A percentile compares a stretch with the other conserved stretches of the same genome.
Conservation (phyloP, 2,888 invertebrate genomes). For the Pimpla rufipes region DNA sequence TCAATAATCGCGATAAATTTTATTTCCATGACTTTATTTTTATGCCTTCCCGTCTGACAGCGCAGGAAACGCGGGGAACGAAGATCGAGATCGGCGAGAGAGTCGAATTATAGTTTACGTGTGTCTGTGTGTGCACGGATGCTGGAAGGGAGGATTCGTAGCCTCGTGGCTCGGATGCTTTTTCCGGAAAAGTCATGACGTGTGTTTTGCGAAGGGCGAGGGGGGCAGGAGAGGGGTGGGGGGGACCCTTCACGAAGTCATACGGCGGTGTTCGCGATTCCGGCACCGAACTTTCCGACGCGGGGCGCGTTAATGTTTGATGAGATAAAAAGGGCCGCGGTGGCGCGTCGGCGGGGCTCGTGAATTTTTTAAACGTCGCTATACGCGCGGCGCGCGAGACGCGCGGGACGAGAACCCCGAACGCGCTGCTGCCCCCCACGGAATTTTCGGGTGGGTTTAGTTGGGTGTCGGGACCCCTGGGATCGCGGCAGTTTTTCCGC, state of each 20-base stretch:
- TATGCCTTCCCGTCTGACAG: constrained; percentile 3
- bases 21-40: neutral
- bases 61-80: neutral
- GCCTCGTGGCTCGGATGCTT: neutral
- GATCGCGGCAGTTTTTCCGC: constrained; percentile 79
- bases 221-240: neutral
- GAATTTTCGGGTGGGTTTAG: constrained; percentile 78
- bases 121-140: too few species aligned
- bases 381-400: constrained; percentile 46
- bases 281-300: constrained; percentile 55
- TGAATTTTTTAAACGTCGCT: constrained; percentile 80
- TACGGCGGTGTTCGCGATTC: constrained; percentile 52
- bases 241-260: constrained; percentile 42
- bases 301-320: constrained; percentile 80
- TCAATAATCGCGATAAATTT: constrained; percentile 21
- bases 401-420: neutral
- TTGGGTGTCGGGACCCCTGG: constrained; percentile 82
- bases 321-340: constrained; percentile 83
- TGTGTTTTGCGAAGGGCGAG: neutral
- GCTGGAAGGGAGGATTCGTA: neutral
- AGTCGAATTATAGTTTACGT: constrained; percentile 6
- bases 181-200: constrained; percentile 15
- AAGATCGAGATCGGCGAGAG: neutral
- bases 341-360: constrained; percentile 73
- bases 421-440: constrained; percentile 57